Conservation (phyloP, 2,797 vertebrate genomes). For the Ctenopoma kingsleyae region DNA sequence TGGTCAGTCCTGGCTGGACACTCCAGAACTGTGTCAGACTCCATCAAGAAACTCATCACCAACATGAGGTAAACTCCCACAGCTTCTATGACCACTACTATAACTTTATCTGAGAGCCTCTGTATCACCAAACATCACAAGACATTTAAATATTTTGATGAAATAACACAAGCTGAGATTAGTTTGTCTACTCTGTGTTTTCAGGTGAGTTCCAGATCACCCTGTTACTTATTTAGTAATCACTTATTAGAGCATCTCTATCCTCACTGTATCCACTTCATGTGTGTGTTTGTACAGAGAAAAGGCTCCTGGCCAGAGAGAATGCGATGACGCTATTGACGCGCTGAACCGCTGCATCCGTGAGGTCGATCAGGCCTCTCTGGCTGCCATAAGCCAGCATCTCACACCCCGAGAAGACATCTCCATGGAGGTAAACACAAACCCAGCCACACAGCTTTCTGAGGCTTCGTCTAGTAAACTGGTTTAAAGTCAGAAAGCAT, state of each 20-base stretch:
- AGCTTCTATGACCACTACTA: not conserved
- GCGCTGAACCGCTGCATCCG: constrained; percentile 93
- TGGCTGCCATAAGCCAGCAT: constrained; percentile 96
- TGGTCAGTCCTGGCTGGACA: constrained; percentile 97
- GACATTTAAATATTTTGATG: too few relatives aligned
- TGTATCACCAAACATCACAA: not conserved
- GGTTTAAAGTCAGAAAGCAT: not conserved
- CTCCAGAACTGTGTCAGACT: constrained; percentile 96
- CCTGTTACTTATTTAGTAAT: not conserved
- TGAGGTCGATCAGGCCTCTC: constrained; percentile 96
- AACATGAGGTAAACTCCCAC: constrained; percentile 91
- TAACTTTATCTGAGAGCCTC: not conserved
- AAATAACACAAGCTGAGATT: not conserved
- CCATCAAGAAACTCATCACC: constrained; percentile 98
- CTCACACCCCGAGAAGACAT: constrained; percentile 94
- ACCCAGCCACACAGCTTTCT: not conserved
- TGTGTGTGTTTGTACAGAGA: constrained; percentile 84
- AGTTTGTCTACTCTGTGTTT: not conserved
- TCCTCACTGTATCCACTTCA: not conserved
- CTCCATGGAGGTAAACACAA: constrained; percentile 91
- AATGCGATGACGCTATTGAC: constrained; percentile 95
- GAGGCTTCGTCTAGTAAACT: too few relatives aligned
- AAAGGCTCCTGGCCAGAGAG: constrained; percentile 96
- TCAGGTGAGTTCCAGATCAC: not conserved
- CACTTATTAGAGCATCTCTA: not conserved